Evolutionary conservation across 2,888 invertebrate species (phyloP).

Genomic region (Cerastis rubricosa): DNA sequence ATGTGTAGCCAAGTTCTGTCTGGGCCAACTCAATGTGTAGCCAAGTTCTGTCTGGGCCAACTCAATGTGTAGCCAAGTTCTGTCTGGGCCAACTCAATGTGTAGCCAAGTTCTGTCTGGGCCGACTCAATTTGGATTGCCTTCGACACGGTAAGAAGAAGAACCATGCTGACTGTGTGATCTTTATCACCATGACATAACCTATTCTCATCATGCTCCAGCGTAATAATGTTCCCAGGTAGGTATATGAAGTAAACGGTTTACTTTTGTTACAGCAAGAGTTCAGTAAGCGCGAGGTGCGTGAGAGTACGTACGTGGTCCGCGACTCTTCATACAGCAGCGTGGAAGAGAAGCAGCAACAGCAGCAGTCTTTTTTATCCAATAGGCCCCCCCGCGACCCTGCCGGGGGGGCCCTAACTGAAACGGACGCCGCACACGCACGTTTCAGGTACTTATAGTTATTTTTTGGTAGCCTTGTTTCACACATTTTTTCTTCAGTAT

Average conservation of each 20-base stretch:
- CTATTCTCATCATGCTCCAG: not conserved
- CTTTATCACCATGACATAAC: not conserved
- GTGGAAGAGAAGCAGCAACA: constrained; percentile 86
- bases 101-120: not conserved
- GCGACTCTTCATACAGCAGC: constrained; percentile 88
- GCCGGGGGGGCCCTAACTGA: constrained; percentile 90
- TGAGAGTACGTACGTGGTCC: constrained; percentile 87
- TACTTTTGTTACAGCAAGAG: constrained; percentile 79
- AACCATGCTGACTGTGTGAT: not conserved
- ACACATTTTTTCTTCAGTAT: not conserved
- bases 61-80: no score
- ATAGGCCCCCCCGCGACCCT: constrained; percentile 91
- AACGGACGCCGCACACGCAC: constrained; percentile 90
- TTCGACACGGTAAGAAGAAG: not conserved
- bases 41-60: no score
- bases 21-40: no score
- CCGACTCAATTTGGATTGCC: not conserved
- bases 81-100: no score
- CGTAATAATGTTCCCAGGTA: not conserved
- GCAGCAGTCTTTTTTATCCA: constrained; percentile 91
- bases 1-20: no score
- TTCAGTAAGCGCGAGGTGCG: constrained; percentile 84
- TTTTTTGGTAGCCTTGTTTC: not conserved
- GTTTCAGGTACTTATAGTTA: constrained; percentile 80
- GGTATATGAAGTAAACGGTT: not conserved